Base-by-base conservation (phyloP, 2,113 vertebrate species). In the Gallinago jamesoni region DNA sequence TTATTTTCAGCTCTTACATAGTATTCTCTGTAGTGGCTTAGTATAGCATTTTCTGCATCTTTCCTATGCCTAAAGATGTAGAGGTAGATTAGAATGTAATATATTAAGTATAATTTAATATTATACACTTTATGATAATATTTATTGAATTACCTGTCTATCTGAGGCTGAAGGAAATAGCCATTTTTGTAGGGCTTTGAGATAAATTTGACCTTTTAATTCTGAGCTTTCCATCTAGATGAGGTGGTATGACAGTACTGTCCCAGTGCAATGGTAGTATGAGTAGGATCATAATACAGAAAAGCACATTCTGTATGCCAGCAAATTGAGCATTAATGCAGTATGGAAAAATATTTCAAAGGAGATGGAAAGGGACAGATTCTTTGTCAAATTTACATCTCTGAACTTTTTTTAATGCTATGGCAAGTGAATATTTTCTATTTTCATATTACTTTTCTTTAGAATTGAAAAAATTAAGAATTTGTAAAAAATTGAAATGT, bases 241-340 rank as follows among this genome's bases (percentile, higher is more conserved):
- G 1, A 45, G 3, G 7, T 5, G 7, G 3, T 25, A 52, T 6
- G 9, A 20, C 20, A n/a, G 6, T 48, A 67, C 33, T 12, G 14
- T 3, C 4, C 10, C 4, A 50, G 10, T 28, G 25, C 10, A n/a
- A 30, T 5, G 10, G 7, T 20, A 73, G 14, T 13, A 37, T 19
- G 17, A 81, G 7, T 18, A 81, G 12, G 30, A 70, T 33, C 10
- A 55, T 50, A 64, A 37, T 21, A 73, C 1, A 14, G 18, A 21
- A 52, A 76, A 45, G 6, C 4, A 5, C 9, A 25, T 27, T 17
- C 37, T 73, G 4, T 14, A 48, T 27, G 5, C 4, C 52, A 75
- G 35, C 6, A 83, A 75, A n/a, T 0, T 21, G 10, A 31, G 14
- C 12, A 14, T 12, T 68, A 63, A 35, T 3, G 5, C 10, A 8